Base-by-base conservation (phyloP, 30 jellyfish, hydroid and myxozoan genomes). In the Morbakka virulenta region DNA sequence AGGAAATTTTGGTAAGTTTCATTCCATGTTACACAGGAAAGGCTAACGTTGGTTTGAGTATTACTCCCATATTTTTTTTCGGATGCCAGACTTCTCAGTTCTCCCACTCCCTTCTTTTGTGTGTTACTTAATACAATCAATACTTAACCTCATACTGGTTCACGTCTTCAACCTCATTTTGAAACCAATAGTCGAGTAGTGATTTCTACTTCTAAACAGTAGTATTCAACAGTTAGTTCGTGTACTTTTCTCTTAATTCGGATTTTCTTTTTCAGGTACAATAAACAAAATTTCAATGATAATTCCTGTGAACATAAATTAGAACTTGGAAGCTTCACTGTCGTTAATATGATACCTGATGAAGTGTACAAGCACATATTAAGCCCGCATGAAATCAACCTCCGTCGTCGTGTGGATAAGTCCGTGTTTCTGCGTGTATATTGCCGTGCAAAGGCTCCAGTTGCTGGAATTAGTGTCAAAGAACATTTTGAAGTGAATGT, bases 401-500 rank as follows among this genome's bases (percentile, higher is more conserved):
- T 91, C 3, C 95, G 98, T 11, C 91, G 98, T 28, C 93, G 79
- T 31, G 88, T 91, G 13, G 98, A 91, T 64, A 91, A 91, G 62
- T 74, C 96, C n/a, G 98, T 85, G 2, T 77, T 74, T 77, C 74
- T 91, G 57, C 90, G 98, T 30, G 92, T 91, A 0, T 91, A 75
- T 62, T 84, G 96, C 35, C 92, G 98, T 21, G 95, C 85, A 12
- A 79, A 95, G 61, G 91, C 98, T n/a, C 95, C 98, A 17, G 98
- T 91, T 2, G 98, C 96, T 2, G 98, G 98, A 26, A 91, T 91
- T 21, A 72, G 78, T 51, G 88, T 91, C 53, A 67, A 84, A 29
- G 98, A 91, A 57, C 98, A 91, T 64, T 91, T 91, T 53, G 98
- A 91, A 69, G 95, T 91, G 80, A 91, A 91, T 79, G 96, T 91